Conservation (phyloP, 2,113 vertebrate genomes). For the Oreochromis tanganicae region DNA sequence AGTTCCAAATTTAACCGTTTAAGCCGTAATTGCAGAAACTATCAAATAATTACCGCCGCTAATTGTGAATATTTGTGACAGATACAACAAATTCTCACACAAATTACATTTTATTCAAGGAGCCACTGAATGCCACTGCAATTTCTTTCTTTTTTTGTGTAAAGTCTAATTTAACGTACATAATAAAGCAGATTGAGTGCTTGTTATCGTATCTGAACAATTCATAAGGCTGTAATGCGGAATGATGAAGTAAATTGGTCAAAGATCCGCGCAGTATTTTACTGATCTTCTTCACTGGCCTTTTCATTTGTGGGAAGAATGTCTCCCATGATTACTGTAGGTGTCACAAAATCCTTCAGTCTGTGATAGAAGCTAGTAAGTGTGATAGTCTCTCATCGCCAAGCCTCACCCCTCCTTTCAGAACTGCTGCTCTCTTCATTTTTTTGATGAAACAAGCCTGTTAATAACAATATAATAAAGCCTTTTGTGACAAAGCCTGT, state of each 20-base stretch:
- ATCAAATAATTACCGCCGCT: constrained; percentile 99
- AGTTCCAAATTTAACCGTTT: constrained; percentile 99
- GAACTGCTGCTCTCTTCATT: neutral
- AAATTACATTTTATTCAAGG: constrained; percentile 96
- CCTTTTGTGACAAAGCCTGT: neutral
- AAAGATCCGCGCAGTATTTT: constrained; percentile 91
- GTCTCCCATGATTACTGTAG: constrained; percentile 74
- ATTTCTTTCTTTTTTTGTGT: constrained; percentile 78
- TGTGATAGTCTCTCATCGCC: constrained; percentile 28
- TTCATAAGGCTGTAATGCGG: constrained; percentile 95
- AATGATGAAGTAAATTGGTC: constrained; percentile 99
- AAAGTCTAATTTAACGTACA: constrained; percentile 97
- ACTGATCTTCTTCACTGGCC: constrained; percentile 82
- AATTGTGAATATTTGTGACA: constrained; percentile 99
- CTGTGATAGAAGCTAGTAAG: constrained; percentile 71
- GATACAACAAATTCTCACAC: constrained; percentile 99
- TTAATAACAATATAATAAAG: constrained; percentile 26
- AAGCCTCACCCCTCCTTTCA: neutral
- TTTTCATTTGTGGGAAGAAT: constrained; percentile 77
- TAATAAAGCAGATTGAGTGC: constrained; percentile 97
- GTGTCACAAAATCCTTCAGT: constrained; percentile 72
- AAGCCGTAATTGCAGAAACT: constrained; percentile 99
- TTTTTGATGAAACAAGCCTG: neutral
- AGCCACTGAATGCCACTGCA: constrained; percentile 88
- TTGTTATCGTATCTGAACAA: constrained; percentile 99